A percentile compares a stretch with the other conserved stretches of the same genome.
These are phyloP conservation scores for Hyperoplus lanceolatus DNA, from an alignment of 2,797 vertebrate genomes.

Conservation along the genomic window DNA sequence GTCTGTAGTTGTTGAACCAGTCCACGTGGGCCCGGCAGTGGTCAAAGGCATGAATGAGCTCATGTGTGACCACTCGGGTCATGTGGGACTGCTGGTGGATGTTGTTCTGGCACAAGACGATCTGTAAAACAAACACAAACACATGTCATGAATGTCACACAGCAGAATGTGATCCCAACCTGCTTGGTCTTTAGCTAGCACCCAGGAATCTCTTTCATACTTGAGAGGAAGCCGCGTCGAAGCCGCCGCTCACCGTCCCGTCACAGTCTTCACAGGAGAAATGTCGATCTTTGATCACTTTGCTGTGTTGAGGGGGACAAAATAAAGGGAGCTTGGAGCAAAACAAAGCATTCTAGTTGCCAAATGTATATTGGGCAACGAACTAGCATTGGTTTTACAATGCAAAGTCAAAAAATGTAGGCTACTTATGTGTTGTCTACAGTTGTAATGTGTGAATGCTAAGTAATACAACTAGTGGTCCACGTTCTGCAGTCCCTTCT, in stretches of 20 bases:
- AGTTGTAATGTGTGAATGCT: no score
- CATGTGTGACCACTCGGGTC: slow-evolving; percentile 95
- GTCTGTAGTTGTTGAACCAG: slow-evolving; percentile 94
- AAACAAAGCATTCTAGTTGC: no score
- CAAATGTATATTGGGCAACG: no score
- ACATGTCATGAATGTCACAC: not conserved
- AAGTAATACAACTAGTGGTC: no score
- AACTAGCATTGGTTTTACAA: no score
- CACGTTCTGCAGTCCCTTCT: no score
- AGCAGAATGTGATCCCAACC: rapidly evolving
- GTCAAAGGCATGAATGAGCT: slow-evolving; percentile 97
- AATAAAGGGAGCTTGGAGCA: not conserved
- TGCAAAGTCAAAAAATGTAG: no score
- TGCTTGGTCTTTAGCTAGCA: rapidly evolving
- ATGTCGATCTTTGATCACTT: slow-evolving; percentile 91
- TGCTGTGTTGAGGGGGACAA: slow-evolving; percentile 79
- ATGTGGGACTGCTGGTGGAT: slow-evolving; percentile 93
- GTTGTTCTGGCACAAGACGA: slow-evolving; percentile 98
- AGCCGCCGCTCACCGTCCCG: slow-evolving; percentile 93
- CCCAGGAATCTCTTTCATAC: slow-evolving; percentile 71
- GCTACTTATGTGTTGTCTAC: no score
- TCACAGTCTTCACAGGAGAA: slow-evolving; percentile 97
- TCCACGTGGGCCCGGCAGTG: slow-evolving; percentile 96
- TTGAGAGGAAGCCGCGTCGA: slow-evolving; percentile 93
- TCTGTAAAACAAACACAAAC: slow-evolving; percentile 78